Evolutionary conservation across 2,113 vertebrate genomes (phyloP).

Genomic region (Nothoprocta pentlandii): DNA sequence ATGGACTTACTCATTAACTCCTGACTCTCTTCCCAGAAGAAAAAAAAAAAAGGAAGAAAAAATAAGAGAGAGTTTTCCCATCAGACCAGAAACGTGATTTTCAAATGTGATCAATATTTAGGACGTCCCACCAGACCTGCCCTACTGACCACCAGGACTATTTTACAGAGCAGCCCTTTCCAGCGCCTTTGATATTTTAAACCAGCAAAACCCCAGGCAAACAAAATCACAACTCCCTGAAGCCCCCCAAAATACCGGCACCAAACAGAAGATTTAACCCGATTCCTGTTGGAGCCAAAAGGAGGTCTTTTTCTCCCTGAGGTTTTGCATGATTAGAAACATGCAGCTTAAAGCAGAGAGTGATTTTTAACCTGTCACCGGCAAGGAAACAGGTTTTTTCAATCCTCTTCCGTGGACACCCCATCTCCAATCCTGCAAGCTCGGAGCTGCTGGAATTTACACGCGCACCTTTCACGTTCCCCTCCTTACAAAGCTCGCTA

Average conservation of each 20-base stretch:
- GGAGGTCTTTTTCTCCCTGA: background rate
- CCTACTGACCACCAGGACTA: background rate
- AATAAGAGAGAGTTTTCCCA: background rate
- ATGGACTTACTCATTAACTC: background rate
- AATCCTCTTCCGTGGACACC: background rate
- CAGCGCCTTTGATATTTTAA: background rate
- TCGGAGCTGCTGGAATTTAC: slow-evolving; percentile 27
- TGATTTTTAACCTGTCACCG: background rate
- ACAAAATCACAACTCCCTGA: background rate
- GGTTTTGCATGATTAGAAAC: background rate
- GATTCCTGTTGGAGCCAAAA: background rate
- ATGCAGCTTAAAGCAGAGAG: background rate
- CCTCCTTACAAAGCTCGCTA: slow-evolving; percentile 34
- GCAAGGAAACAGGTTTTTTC: background rate
- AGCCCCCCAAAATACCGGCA: background rate
- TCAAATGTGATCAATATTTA: background rate
- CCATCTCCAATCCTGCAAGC: slow-evolving; percentile 24
- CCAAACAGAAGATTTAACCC: background rate
- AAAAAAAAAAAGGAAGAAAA: background rate
- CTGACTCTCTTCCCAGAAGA: background rate
- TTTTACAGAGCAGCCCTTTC: background rate
- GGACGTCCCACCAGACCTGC: background rate
- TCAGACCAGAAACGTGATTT: background rate
- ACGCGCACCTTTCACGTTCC: slow-evolving; percentile 13
- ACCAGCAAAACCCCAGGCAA: background rate